Conservation (phyloP, 2,888 invertebrate species). For the Dicranocentrus wangi region DNA sequence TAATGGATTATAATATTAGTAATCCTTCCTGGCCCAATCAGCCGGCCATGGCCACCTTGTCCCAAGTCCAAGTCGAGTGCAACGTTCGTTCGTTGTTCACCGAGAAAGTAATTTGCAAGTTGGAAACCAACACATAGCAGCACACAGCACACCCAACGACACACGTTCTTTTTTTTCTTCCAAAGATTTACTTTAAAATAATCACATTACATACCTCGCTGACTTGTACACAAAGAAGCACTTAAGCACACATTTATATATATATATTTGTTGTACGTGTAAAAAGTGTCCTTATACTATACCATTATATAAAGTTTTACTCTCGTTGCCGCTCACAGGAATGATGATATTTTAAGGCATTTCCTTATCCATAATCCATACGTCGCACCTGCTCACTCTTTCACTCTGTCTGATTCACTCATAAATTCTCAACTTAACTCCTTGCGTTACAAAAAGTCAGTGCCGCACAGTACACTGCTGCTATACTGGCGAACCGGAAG, state of each 20-base stretch:
- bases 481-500: slow-evolving; percentile 34
- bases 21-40: background rate
- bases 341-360: slow-evolving; percentile 54
- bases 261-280: slow-evolving; percentile 11
- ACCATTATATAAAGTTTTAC: background rate
- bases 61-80: background rate
- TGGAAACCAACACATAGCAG: background rate
- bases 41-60: background rate
- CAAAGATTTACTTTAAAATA: slow-evolving; percentile 54
- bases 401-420: slow-evolving; percentile 45
- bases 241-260: slow-evolving; percentile 59
- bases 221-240: slow-evolving; percentile 62
- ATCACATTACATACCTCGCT: slow-evolving; percentile 61
- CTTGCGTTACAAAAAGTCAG: slow-evolving; percentile 36
- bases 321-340: background rate
- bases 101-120: background rate
- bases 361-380: slow-evolving; percentile 48
- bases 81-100: background rate
- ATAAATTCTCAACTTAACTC: slow-evolving; percentile 32
- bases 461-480: slow-evolving; percentile 15
- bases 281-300: background rate
- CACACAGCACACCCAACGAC: background rate
- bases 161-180: no score
- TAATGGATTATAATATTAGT: slow-evolving; percentile 5
- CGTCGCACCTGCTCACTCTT: slow-evolving; percentile 59